These are phyloP conservation scores for Epinotia ramella DNA, from an alignment of 2,888 invertebrate genomes.

Conservation along the genomic window DNA sequence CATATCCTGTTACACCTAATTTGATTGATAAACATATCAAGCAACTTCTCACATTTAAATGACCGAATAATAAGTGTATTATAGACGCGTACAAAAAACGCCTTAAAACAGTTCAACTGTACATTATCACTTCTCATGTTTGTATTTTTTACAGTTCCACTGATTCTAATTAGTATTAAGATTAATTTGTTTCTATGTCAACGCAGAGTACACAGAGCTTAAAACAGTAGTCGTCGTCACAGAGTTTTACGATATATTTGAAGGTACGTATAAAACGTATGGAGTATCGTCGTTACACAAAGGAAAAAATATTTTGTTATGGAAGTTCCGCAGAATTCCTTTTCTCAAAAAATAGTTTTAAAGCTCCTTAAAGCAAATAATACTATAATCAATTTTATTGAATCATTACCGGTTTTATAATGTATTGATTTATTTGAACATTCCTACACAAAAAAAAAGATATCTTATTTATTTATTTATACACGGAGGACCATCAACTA, in stretches of 20 bases:
- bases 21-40: constrained; percentile 42
- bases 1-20: constrained; percentile 37
- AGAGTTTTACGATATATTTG: too few relatives aligned
- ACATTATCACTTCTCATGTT: constrained; percentile 40
- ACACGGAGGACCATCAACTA: too few relatives aligned
- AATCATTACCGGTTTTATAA: neutral
- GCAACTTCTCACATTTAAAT: constrained; percentile 33
- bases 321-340: neutral
- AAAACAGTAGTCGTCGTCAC: neutral
- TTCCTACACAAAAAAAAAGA: too few relatives aligned
- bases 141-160: constrained; percentile 30
- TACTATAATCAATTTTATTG: neutral
- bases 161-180: constrained; percentile 43
- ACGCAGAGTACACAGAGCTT: constrained; percentile 18
- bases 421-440: too few relatives aligned
- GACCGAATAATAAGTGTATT: constrained; percentile 35
- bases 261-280: too few relatives aligned
- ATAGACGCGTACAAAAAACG: constrained; percentile 32
- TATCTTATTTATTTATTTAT: neutral
- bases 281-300: too few relatives aligned
- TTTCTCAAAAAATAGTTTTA: neutral
- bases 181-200: constrained; percentile 40
- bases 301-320: too few relatives aligned
- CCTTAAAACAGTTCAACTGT: constrained; percentile 42
- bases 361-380: neutral